Base-by-base conservation (phyloP, 2,113 vertebrate genomes). In the Verasper variegatus region DNA sequence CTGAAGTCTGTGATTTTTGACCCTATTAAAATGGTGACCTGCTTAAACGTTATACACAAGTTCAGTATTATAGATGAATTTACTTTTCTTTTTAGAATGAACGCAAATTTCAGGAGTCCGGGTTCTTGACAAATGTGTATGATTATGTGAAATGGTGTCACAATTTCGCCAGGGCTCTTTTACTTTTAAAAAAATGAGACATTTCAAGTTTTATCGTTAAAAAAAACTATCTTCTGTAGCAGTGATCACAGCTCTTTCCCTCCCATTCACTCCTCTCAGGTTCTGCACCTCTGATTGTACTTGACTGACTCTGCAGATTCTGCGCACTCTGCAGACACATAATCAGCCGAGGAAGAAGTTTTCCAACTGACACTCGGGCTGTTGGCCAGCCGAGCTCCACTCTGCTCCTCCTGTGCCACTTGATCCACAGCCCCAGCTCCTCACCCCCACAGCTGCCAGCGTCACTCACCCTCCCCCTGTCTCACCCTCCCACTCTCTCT, bases 401-500 rank as follows among this genome's bases (percentile, higher is more conserved):
- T 71, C 79, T 80, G 78, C 26, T 47, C 69, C 83, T 82, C 81
- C 66, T 77, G 84, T 81, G 82, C 80, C 86, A 92, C 83, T 88
- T 84, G 89, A 92, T 90, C 84, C 69, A 15, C 74, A 74, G 76
- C 65, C 62, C 64, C 45, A 74, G 76, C 68, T 66, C 64, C 45
- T 67, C 78, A 76, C 78, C 69, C 26, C 35, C 80, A 83, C 91
- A 92, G 88, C 91, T 93, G 92, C 76, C 74, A 74, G 72, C 75
- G 70, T 92, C 92, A 89, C 84, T 62, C 67, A 2, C 68, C 61
- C 66, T 42, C 69, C 68, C 75, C 54, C 84, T 51, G 62, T 76
- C 74, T 37, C 71, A 47, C 81, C 54, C 58, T 71, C 71, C 68
- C 65, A 63, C 80, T 75, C 70, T 26, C 70, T 76, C 74, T 74